Evolutionary conservation across 2,888 invertebrate genomes (phyloP), one percentile per base, ranked within the genome.

Genomic region (Leptogaster cylindrica): DNA sequence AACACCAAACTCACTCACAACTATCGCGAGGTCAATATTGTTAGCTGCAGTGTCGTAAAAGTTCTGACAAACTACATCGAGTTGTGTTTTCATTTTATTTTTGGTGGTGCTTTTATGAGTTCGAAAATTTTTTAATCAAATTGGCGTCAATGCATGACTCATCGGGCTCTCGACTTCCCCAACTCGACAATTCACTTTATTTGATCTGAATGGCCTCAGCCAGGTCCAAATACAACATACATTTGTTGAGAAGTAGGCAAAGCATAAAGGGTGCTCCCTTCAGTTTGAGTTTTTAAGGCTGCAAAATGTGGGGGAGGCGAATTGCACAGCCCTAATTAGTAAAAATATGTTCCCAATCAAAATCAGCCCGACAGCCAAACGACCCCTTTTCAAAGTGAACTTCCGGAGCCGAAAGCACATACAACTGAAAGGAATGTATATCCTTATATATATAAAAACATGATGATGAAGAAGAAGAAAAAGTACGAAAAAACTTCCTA

Each of bases 271-370:
- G n/a, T n/a, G n/a, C n/a, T n/a, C n/a, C n/a, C n/a, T n/a, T n/a
- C n/a, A n/a, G n/a, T n/a, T n/a, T n/a, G n/a, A n/a, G n/a, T n/a
- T n/a, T n/a, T n/a, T n/a, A n/a, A n/a, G n/a, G n/a, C n/a, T n/a
- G n/a, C n/a, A n/a, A n/a, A n/a, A n/a, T n/a, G 41, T 41, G 41
- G 41, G 14, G 18, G 5, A 48, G 3, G 12, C 12, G 27, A 48
- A 27, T 20, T 12, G 27, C 25, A 48, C 25, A 48, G 27, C 48
- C 25, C 48, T 48, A 48, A 48, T 48, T 48, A 48, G 48, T 48
- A 27, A 16, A 48, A 48, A 48, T 48, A 48, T 48, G 48, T 27
- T 48, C 48, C 48, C 48, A 48, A 48, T 48, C 48, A 48, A 48
- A 48, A 27, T 48, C 48, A 48, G 27, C 48, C 48, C 48, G 27